A percentile compares a stretch with the other conserved stretches of the same genome.
phyloP scores from a whole-genome alignment of 2,113 vertebrate species.

The Holacanthus passer region DNA sequence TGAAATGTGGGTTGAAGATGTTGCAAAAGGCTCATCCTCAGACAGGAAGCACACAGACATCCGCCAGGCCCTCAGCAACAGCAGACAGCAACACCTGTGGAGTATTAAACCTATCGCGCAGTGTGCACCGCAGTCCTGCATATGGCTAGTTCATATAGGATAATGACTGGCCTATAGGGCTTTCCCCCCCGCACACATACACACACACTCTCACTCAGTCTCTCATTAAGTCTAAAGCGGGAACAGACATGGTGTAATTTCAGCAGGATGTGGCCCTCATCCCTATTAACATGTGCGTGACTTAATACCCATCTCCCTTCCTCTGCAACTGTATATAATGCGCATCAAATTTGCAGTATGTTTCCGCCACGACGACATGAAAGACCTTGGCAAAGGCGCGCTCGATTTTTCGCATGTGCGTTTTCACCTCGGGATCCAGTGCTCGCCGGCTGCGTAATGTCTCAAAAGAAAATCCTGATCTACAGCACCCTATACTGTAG shows the following conservation, averaged over 20 bases:
- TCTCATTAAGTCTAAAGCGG: constrained; percentile 75
- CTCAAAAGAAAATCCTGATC: constrained; percentile 57
- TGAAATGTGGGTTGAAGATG: constrained; percentile 33
- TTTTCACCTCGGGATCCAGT: constrained; percentile 66
- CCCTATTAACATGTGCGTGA: constrained; percentile 72
- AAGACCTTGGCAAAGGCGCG: constrained; percentile 61
- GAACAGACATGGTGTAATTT: constrained; percentile 78
- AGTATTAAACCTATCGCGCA: constrained; percentile 55
- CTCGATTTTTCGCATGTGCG: constrained; percentile 47
- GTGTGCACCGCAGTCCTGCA: constrained; percentile 45
- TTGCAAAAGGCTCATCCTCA: constrained; percentile 29
- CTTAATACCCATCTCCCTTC: constrained; percentile 74
- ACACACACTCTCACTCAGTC: constrained; percentile 51
- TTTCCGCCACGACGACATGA: constrained; percentile 65
- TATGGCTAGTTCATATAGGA: constrained; percentile 69
- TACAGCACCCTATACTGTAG: constrained; percentile 51
- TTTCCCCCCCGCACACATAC: constrained; percentile 52
- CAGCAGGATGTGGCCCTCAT: constrained; percentile 77
- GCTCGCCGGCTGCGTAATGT: constrained; percentile 54
- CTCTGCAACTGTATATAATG: constrained; percentile 60
- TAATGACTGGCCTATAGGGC: constrained; percentile 74
- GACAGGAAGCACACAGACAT: constrained; percentile 48
- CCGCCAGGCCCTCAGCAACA: constrained; percentile 40
- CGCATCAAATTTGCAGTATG: constrained; percentile 62
- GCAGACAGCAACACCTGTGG: constrained; percentile 68